phyloP scores from a whole-genome alignment of 1,140 invertebrate species.

The Oscheius sp. region DNA sequence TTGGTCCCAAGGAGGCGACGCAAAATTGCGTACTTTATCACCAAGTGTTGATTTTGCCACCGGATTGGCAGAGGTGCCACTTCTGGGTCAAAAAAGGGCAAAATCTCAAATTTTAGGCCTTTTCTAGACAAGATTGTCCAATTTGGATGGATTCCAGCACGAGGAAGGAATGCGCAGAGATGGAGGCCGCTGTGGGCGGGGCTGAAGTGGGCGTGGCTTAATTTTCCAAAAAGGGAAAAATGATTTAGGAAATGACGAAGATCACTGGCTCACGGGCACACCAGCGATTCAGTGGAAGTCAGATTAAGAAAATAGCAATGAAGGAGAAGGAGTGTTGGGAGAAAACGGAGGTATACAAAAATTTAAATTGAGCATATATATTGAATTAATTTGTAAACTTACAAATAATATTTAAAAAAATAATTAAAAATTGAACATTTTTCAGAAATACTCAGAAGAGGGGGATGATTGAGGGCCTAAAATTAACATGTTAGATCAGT shows the following conservation, averaged over 20 bases:
- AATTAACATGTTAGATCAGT: no score
- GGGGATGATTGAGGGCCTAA: no score
- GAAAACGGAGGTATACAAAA: constrained; percentile 12
- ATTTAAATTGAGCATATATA: not conserved
- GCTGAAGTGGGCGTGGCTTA: constrained; percentile 62
- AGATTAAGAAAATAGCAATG: constrained; percentile 83
- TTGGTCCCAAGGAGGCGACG: constrained; percentile 19
- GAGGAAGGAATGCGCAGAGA: constrained; percentile 72
- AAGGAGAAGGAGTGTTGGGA: constrained; percentile 67
- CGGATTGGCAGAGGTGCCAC: not conserved
- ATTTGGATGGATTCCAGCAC: constrained; percentile 96
- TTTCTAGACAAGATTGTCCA: constrained; percentile 78
- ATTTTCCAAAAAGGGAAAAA: constrained; percentile 60
- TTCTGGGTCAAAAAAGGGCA: not conserved
- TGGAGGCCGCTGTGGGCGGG: constrained; percentile 79
- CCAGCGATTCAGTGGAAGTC: constrained; percentile 86
- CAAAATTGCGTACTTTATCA: constrained; percentile 6
- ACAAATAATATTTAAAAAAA: constrained; percentile 69
- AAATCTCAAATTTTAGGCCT: constrained; percentile 61
- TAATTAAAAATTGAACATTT: constrained; percentile 68
- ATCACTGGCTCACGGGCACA: constrained; percentile 88
- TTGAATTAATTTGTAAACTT: not conserved
- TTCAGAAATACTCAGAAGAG: no score
- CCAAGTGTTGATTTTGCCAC: not conserved
- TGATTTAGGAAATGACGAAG: constrained; percentile 72